Evolutionary conservation across 2,888 invertebrate species (phyloP).

Genomic region (Microchrysa polita): DNA sequence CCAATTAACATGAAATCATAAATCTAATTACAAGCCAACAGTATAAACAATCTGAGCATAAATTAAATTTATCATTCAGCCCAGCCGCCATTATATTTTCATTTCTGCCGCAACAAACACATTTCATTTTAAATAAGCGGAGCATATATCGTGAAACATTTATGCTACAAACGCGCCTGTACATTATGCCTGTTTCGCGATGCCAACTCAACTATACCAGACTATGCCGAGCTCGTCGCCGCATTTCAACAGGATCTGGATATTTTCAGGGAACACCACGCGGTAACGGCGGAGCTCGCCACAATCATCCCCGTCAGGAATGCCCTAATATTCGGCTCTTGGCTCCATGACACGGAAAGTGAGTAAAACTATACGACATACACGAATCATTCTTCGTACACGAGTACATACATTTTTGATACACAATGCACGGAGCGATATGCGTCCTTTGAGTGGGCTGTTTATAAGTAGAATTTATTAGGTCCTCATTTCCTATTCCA

Average conservation of each 20-base stretch:
- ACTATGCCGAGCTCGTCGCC: neutral
- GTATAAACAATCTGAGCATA: conserved; percentile 22
- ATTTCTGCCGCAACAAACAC: conserved; percentile 9
- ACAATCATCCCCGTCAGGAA: neutral
- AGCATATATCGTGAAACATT: conserved; percentile 2
- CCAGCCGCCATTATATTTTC: conserved; percentile 25
- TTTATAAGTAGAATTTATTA: conserved; percentile 41
- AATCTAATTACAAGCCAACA: conserved; percentile 25
- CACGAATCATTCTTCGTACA: no score
- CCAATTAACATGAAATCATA: conserved; percentile 9
- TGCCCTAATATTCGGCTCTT: neutral
- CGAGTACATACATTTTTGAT: no score
- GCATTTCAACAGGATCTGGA: neutral
- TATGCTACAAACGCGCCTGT: neutral
- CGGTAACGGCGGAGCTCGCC: no score
- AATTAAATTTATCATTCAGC: conserved; percentile 36
- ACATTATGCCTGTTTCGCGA: neutral
- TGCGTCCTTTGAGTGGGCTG: neutral
- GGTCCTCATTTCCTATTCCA: conserved; percentile 35
- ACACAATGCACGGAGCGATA: no score
- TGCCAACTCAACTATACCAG: no score
- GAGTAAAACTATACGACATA: no score
- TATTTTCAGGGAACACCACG: neutral
- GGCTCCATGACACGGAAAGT: neutral
- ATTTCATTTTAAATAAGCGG: neutral